These are phyloP conservation scores for Arenicola marina DNA, from an alignment of 2,888 invertebrate genomes.

Conservation along the genomic window DNA sequence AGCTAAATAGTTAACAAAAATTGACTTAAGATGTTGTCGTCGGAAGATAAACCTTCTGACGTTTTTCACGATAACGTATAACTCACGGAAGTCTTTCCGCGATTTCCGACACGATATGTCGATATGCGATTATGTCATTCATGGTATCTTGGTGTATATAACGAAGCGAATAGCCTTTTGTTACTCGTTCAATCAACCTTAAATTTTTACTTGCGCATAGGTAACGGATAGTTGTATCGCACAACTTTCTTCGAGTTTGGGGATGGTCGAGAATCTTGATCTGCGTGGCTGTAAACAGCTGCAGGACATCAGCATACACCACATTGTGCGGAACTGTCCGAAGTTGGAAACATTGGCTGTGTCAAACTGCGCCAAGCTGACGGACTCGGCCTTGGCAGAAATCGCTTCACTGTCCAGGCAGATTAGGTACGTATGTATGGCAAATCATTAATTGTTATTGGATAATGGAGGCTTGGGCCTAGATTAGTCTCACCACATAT, in stretches of 20 bases:
- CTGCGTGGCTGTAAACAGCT: constrained; percentile 51
- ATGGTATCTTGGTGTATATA: no score
- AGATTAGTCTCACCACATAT: neutral
- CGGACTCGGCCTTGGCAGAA: constrained; percentile 48
- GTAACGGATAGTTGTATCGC: constrained; percentile 51
- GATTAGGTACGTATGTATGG: constrained; percentile 47
- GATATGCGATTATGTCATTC: no score
- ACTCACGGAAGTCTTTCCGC: no score
- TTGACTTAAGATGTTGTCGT: no score
- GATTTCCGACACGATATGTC: no score
- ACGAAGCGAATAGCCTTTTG: no score
- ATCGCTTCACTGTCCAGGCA: constrained; percentile 49
- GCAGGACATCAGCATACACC: constrained; percentile 41
- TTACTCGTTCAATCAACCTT: no score
- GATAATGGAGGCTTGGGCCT: neutral
- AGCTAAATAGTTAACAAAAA: no score
- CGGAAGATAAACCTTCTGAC: no score
- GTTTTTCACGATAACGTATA: no score
- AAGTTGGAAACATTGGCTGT: constrained; percentile 45
- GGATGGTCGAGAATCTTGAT: constrained; percentile 49
- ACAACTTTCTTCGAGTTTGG: constrained; percentile 46
- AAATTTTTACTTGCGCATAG: no score
- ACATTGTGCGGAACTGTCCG: constrained; percentile 52
- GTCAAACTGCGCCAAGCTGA: constrained; percentile 55
- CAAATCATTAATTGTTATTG: neutral